These are phyloP conservation scores for Eulemur rufifrons DNA, from an alignment of 2,113 vertebrate species.

Conservation along the genomic window DNA sequence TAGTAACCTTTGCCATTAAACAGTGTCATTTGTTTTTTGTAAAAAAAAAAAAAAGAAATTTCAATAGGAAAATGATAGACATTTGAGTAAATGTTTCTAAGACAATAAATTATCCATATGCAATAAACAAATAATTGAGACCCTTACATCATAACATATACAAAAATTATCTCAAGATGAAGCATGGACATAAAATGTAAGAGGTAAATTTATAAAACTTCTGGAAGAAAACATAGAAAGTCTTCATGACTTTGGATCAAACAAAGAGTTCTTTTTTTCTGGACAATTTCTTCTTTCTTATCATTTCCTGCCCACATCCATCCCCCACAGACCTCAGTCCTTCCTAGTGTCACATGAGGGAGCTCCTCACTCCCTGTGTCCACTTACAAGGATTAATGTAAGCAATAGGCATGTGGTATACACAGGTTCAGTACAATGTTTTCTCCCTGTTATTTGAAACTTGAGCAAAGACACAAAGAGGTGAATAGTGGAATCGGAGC, in stretches of 20 bases:
- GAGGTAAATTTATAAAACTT: background rate
- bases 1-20: background rate
- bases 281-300: background rate
- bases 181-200: background rate
- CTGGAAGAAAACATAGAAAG: background rate
- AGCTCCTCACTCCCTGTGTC: background rate
- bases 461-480: background rate
- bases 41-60: too few species aligned
- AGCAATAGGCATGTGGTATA: background rate
- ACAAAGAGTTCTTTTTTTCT: background rate
- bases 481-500: background rate
- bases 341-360: background rate
- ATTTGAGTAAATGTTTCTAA: background rate
- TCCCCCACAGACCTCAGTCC: background rate
- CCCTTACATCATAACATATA: background rate
- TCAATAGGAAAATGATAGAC: background rate
- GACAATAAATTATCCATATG: background rate
- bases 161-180: background rate
- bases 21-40: background rate
- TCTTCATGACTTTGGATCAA: background rate
- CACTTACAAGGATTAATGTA: background rate
- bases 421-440: background rate
- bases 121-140: background rate
- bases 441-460: background rate
- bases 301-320: background rate